Evolutionary conservation across 2,797 vertebrate species (phyloP).

Genomic region (Anabacerthia variegaticeps): DNA sequence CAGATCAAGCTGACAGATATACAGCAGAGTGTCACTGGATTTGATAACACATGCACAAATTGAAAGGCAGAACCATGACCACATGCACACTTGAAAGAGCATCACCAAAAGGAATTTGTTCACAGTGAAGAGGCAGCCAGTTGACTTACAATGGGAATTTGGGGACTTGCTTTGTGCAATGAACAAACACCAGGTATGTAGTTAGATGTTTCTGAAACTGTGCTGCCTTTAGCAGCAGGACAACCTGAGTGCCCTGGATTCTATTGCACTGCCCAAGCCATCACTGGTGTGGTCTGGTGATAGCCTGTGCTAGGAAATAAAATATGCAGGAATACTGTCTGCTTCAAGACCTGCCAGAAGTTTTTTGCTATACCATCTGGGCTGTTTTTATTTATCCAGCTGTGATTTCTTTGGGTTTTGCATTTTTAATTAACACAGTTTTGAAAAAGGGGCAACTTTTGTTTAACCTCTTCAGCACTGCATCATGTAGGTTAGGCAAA

Average conservation of each 20-base stretch:
- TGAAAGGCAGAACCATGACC: background rate
- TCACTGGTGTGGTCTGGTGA: background rate
- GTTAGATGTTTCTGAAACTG: background rate
- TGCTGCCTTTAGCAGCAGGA: background rate
- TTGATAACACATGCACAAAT: background rate
- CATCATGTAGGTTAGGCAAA: background rate
- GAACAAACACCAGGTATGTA: background rate
- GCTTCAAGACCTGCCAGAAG: constrained; percentile 72
- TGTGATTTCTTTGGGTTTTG: constrained; percentile 75
- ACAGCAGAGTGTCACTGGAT: background rate
- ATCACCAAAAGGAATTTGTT: background rate
- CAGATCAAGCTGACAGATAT: background rate
- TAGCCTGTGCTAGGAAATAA: constrained; percentile 54
- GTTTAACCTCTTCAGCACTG: constrained; percentile 54
- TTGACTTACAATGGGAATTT: background rate
- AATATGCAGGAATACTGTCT: constrained; percentile 75
- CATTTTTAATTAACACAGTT: constrained; percentile 76
- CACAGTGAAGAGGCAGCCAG: background rate
- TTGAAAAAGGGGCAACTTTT: constrained; percentile 55
- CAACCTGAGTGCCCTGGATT: background rate
- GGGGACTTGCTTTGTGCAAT: background rate
- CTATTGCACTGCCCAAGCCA: background rate
- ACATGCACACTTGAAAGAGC: background rate
- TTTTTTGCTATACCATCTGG: constrained; percentile 75
- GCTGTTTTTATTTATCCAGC: constrained; percentile 76